Base-by-base conservation (phyloP, 2,797 vertebrate species). In the Enteromius afrohamiltoni region DNA sequence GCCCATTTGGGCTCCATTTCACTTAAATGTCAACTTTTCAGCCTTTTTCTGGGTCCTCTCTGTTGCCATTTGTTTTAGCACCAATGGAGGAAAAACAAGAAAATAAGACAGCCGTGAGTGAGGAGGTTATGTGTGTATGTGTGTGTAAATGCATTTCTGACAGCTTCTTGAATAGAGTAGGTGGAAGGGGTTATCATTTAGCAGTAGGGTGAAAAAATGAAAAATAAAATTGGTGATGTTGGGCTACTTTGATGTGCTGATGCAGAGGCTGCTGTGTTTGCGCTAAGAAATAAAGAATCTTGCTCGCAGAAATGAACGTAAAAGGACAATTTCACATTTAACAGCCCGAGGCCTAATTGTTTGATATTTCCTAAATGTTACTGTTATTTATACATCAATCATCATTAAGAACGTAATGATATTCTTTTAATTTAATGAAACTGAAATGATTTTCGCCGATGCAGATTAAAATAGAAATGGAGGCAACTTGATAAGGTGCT, bases 11-110 rank as follows among this genome's bases (percentile, higher is more conserved):
- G 92, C 91, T 92, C 93, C 92, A 93, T 94, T 94, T 95, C 94
- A 95, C 93, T 92, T 94, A 94, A 95, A 95, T 95, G 94, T 94
- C 94, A 94, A 93, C 91, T 93, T 93, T 93, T 93, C 90, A 88
- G 89, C 86, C 90, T 88, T 85, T 80, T 55, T 84, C 37, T 83
- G 74, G 69, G 89, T 85, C 89, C 89, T 91, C 88, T 85, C 88
- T 86, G 88, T 89, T 91, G 92, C 92, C 93, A 93, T 95, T 95
- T 95, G 92, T 94, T 94, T 92, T 90, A 93, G 91, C 84, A 85
- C 86, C 85, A 85, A 84, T 83, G 87, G 86, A 89, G 88, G 86
- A 85, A 85, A 90, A 92, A 90, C 86, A 91, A 79, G 79, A 89
- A 92, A 92, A 93, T 92, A 92, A 94, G 93, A 93, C 91, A 93